Percentiles rank a stretch among this genome's conserved stretches.
Conservation (phyloP, 2,797 vertebrate species). For the Gila robusta region DNA sequence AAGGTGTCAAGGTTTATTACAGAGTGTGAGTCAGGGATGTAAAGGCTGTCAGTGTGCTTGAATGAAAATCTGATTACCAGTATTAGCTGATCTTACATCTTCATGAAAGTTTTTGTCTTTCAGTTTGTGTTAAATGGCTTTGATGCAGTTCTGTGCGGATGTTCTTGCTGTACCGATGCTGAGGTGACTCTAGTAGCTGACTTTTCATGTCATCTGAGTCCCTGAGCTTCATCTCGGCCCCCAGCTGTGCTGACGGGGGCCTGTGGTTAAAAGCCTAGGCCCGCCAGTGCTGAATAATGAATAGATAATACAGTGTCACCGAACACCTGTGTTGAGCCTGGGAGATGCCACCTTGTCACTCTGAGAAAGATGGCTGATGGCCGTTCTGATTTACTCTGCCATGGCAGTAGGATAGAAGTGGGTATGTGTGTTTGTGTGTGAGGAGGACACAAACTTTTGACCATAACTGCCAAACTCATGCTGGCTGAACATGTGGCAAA, state of each 20-base stretch:
- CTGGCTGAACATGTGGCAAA: conserved; percentile 11
- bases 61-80: no score
- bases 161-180: conserved; percentile 4
- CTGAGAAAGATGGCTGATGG: conserved; percentile 49
- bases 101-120: neutral
- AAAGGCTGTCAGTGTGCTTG: conserved; percentile 10
- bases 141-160: neutral
- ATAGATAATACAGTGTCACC: conserved; percentile 42
- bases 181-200: conserved; percentile 1
- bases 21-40: neutral
- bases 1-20: conserved; percentile 23
- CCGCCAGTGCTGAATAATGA: conserved; percentile 54
- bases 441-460: conserved; percentile 1
- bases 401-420: neutral
- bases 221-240: conserved; percentile 31
- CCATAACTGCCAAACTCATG: conserved; percentile 6
- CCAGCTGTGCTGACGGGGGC: conserved; percentile 47
- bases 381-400: conserved; percentile 53
- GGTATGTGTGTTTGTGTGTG: conserved; percentile 26
- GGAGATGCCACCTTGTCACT: conserved; percentile 52
- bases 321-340: conserved; percentile 51
- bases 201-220: conserved; percentile 26
- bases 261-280: conserved; percentile 19
- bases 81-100: neutral
- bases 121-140: neutral